A percentile compares a stretch with the other conserved stretches of the same genome.
Evolutionary conservation across 2,797 vertebrate genomes (phyloP).

Genomic region (Fistularia tabacaria): DNA sequence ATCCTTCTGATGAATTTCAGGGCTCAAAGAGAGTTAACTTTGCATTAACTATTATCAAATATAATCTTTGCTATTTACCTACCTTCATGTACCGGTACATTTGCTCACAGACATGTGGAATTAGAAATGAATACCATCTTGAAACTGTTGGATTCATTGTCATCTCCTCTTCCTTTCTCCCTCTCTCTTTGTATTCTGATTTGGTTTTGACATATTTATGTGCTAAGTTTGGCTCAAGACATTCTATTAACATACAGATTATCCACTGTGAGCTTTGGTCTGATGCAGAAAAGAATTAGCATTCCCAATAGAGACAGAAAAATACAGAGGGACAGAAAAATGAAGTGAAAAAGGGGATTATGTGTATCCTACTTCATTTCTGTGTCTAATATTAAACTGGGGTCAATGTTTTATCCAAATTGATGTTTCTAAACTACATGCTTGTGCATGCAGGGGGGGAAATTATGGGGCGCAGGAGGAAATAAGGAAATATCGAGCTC

Average conservation of each 20-base stretch:
- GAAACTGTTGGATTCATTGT: constrained; percentile 32
- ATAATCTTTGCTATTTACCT: constrained; percentile 93
- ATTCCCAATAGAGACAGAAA: constrained; percentile 56
- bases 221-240: constrained; percentile 78
- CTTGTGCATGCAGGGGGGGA: constrained; percentile 24
- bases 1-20: constrained; percentile 89
- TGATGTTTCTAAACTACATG: constrained; percentile 66
- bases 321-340: constrained; percentile 55
- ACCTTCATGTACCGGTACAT: constrained; percentile 89
- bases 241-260: constrained; percentile 79
- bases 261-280: constrained; percentile 64
- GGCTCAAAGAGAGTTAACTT: constrained; percentile 84
- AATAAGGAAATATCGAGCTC: too few species aligned
- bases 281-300: constrained; percentile 67
- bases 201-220: constrained; percentile 83
- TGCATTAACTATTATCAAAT: constrained; percentile 95
- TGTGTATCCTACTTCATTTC: constrained; percentile 63
- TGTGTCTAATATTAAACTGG: constrained; percentile 65
- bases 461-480: constrained; percentile 20
- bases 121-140: constrained; percentile 86
- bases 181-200: constrained; percentile 53
- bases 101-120: constrained; percentile 82
- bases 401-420: constrained; percentile 75
- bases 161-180: too few species aligned
- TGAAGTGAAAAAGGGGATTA: constrained; percentile 69